Base-by-base conservation (phyloP, 2,113 vertebrate species). In the Mugil cephalus region DNA sequence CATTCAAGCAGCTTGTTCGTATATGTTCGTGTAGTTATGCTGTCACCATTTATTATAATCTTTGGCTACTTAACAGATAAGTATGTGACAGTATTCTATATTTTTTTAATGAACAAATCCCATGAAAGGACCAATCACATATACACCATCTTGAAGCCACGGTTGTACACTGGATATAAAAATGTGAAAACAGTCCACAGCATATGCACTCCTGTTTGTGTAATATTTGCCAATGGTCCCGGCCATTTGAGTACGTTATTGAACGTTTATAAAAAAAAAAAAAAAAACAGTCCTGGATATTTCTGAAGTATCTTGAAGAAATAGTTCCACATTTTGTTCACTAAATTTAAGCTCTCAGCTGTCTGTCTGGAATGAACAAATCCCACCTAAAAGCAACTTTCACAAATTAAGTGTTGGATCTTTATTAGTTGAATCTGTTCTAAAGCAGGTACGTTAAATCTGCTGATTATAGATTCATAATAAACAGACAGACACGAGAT, bases 11-110 rank as follows among this genome's bases (percentile, higher is more conserved):
- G 30, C 17, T 54, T 17, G 56, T 71, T 47, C 2, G 0, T 36
- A 52, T 34, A 24, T 53, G 19, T 79, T 62, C 0, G 2, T 21
- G 38, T 48, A 36, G 18, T 21, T 30, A 30, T 30, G 24, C 24
- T 30, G 24, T 30, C 24, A 30, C 24, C 24, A 30, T 30, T 5
- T 30, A 30, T 5, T 30, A 40, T 38, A 4, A 45, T 83, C 64
- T 69, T 79, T 77, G 66, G 66, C 45, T 47, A 53, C 36, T 53
- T 13, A 74, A 51, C 18, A 47, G 46, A 42, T 21, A 4, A 14
- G 9, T 21, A 40, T 15, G 58, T 35, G 21, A 69, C 40, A 14
- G 53, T 51, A 61, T 34, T 78, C 14, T 18, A 30, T 1, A 13
- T 47, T 51, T 30, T 4, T 19, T 54, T 4, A 11, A 11, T 13